These are phyloP conservation scores for Ypsolopha scabrella DNA, from an alignment of 2,888 invertebrate genomes.

Conservation along the genomic window DNA sequence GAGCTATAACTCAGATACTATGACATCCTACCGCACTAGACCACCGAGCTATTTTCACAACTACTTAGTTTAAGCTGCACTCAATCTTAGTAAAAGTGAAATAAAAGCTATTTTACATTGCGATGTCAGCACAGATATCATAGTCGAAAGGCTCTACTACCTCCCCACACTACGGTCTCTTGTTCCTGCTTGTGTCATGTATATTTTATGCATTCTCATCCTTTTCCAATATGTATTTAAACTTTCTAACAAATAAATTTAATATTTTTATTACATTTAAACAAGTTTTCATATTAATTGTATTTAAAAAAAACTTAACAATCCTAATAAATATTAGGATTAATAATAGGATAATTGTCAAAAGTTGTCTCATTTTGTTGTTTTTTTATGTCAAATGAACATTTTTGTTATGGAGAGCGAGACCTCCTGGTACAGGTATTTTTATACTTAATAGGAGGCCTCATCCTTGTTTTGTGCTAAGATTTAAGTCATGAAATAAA, in stretches of 20 bases:
- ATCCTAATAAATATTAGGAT: too few relatives aligned
- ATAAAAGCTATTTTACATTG: neutral
- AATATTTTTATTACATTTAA: too few relatives aligned
- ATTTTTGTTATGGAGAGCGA: too few relatives aligned
- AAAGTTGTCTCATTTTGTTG: too few relatives aligned
- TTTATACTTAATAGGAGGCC: too few relatives aligned
- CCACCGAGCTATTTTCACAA: neutral
- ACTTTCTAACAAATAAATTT: neutral
- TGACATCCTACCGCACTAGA: slow-evolving; percentile 15
- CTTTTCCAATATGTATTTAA: slow-evolving; percentile 1
- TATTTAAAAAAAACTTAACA: too few relatives aligned
- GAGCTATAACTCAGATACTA: slow-evolving; percentile 43
- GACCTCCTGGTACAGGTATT: too few relatives aligned
- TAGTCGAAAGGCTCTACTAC: neutral
- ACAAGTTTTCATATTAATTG: too few relatives aligned
- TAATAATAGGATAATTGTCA: too few relatives aligned
- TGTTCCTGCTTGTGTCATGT: slow-evolving; percentile 4
- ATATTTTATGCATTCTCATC: slow-evolving; percentile 4
- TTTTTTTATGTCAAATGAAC: too few relatives aligned
- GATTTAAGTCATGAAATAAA: too few relatives aligned
- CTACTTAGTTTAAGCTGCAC: neutral
- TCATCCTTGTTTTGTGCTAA: too few relatives aligned
- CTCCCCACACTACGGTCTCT: neutral
- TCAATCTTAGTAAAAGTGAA: neutral
- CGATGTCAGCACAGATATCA: neutral